phyloP scores from a whole-genome alignment of 2,113 vertebrate species.

The Solenodon paradoxus region DNA sequence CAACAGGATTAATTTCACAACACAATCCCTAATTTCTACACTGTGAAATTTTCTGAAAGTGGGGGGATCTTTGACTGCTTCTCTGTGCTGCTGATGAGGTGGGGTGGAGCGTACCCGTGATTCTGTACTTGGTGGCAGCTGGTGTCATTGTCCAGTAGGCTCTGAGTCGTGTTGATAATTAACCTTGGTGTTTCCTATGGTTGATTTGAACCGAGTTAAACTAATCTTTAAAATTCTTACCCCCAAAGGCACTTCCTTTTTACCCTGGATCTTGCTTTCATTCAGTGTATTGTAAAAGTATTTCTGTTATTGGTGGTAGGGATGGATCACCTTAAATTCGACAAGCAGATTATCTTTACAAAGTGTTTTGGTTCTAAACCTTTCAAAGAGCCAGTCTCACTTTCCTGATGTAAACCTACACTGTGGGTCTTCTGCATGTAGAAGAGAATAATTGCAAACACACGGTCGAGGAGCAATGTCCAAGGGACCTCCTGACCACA shows the following conservation, averaged over 20 bases:
- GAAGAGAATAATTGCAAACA: not conserved
- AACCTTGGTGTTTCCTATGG: not conserved
- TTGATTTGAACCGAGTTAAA: not conserved
- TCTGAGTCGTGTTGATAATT: not conserved
- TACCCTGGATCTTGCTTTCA: conserved; percentile 20
- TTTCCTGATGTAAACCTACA: not conserved
- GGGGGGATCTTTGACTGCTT: not conserved
- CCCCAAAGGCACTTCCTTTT: not conserved
- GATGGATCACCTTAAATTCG: not conserved
- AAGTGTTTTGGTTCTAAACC: not conserved
- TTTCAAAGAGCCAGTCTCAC: not conserved
- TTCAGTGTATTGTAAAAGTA: not conserved
- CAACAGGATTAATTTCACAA: not conserved
- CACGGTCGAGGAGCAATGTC: too few relatives aligned
- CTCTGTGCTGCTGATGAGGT: not conserved
- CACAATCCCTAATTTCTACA: not conserved
- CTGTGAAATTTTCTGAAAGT: not conserved
- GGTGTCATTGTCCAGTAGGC: not conserved
- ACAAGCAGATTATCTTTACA: not conserved
- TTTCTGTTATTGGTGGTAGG: conserved; percentile 1
- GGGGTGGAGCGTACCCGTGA: not conserved
- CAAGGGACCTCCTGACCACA: not conserved
- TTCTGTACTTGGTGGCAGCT: not conserved
- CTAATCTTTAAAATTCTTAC: not conserved
- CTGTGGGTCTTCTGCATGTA: not conserved